Conservation (phyloP, 2,797 vertebrate species). For the Telmatherina bonti region DNA sequence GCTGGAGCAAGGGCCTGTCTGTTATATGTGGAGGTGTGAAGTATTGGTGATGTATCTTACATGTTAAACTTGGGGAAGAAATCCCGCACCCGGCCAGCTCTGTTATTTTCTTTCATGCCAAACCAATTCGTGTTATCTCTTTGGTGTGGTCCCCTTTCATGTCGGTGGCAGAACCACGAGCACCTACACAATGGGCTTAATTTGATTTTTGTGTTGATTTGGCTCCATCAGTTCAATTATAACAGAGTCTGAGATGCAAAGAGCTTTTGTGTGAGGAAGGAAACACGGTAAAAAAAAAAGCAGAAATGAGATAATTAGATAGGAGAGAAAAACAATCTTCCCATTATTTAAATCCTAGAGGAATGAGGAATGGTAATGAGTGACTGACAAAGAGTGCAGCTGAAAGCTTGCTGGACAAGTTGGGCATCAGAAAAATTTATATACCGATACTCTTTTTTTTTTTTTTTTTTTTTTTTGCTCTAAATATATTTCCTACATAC, state of each 20-base stretch:
- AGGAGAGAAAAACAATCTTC: slow-evolving; percentile 65
- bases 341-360: slow-evolving; percentile 71
- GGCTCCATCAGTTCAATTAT: slow-evolving; percentile 68
- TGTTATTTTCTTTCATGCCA: slow-evolving; percentile 59
- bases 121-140: slow-evolving; percentile 64
- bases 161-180: slow-evolving; percentile 40
- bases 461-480: not conserved
- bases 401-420: slow-evolving; percentile 40
- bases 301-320: slow-evolving; percentile 69
- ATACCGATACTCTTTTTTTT: no score
- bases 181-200: slow-evolving; percentile 73
- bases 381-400: slow-evolving; percentile 49
- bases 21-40: slow-evolving; percentile 1
- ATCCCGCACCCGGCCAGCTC: slow-evolving; percentile 20
- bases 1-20: not conserved
- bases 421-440: slow-evolving; percentile 15
- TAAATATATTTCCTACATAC: not conserved
- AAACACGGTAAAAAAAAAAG: slow-evolving; percentile 64
- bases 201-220: slow-evolving; percentile 80
- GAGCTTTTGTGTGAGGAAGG: slow-evolving; percentile 53
- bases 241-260: slow-evolving; percentile 50
- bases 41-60: slow-evolving; percentile 22
- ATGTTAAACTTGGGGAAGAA: slow-evolving; percentile 40
- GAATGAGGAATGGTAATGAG: slow-evolving; percentile 64
- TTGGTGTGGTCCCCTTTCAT: slow-evolving; percentile 60